Conservation (phyloP, 2,888 invertebrate genomes). For the Luperina testacea region DNA sequence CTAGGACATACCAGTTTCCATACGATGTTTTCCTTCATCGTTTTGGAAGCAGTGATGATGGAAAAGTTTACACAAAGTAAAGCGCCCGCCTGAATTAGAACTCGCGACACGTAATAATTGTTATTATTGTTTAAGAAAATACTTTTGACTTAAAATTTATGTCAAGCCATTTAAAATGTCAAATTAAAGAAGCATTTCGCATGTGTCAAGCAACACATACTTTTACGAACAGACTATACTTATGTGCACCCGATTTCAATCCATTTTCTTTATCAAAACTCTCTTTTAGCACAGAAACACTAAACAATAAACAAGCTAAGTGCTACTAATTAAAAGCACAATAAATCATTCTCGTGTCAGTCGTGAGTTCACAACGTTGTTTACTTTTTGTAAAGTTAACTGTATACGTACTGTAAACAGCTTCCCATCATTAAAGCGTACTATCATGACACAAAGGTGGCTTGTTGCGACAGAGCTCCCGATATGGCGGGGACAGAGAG, state of each 20-base stretch:
- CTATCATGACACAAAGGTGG: conserved; percentile 56
- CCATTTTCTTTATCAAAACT: not conserved
- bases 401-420: conserved; percentile 54
- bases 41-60: no score
- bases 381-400: conserved; percentile 55
- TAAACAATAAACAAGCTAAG: conserved; percentile 26
- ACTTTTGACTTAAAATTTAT: no score
- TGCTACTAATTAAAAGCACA: conserved; percentile 36
- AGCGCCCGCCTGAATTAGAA: no score
- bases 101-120: no score
- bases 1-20: no score
- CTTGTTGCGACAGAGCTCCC: conserved; percentile 61
- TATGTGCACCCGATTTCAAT: not conserved
- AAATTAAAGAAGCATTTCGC: not conserved
- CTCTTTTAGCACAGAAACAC: conserved; percentile 10
- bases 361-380: conserved; percentile 43
- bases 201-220: not conserved
- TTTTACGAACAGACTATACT: not conserved
- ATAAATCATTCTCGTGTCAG: conserved; percentile 37
- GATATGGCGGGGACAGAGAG: conserved; percentile 42
- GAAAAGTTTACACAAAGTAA: no score
- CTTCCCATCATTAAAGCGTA: conserved; percentile 56
- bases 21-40: no score
- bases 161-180: not conserved
- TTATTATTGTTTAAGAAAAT: not conserved